These are phyloP conservation scores for Aplocera efformata DNA, from an alignment of 2,888 invertebrate genomes.

Conservation along the genomic window DNA sequence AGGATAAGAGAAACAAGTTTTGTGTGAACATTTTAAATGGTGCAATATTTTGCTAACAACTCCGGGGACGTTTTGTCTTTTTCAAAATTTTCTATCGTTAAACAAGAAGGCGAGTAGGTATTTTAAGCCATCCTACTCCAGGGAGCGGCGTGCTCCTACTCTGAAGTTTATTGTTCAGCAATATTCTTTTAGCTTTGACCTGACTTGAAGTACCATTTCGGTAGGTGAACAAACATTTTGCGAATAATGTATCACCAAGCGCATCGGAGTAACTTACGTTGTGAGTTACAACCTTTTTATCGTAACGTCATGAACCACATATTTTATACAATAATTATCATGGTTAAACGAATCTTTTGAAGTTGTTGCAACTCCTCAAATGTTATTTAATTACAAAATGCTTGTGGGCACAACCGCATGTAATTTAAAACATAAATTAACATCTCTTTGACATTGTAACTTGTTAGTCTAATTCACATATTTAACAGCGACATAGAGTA, in stretches of 20 bases:
- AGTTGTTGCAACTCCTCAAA: no score
- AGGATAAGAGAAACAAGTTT: background rate
- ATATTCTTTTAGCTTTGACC: background rate
- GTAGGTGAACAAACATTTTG: background rate
- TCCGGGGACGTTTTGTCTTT: constrained; percentile 5
- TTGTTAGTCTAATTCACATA: constrained; percentile 23
- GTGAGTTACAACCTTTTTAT: no score
- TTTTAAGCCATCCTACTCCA: constrained; percentile 5
- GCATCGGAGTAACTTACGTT: no score
- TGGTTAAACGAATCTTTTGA: no score
- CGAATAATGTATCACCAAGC: background rate
- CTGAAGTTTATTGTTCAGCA: constrained; percentile 7
- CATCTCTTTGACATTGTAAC: constrained; percentile 6
- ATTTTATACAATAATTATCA: no score
- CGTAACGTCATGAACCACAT: no score
- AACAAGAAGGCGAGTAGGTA: constrained; percentile 6
- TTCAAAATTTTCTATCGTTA: constrained; percentile 7
- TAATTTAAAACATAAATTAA: background rate
- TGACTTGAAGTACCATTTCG: background rate
- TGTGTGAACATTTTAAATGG: background rate
- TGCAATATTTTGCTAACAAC: background rate
- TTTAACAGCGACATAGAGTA: constrained; percentile 30
- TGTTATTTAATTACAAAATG: background rate
- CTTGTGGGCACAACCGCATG: background rate
- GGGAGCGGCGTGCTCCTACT: background rate